Percentiles rank a stretch among this genome's conserved stretches.
Evolutionary conservation across 2,888 invertebrate genomes (phyloP).

Genomic region (Phortica okadai): DNA sequence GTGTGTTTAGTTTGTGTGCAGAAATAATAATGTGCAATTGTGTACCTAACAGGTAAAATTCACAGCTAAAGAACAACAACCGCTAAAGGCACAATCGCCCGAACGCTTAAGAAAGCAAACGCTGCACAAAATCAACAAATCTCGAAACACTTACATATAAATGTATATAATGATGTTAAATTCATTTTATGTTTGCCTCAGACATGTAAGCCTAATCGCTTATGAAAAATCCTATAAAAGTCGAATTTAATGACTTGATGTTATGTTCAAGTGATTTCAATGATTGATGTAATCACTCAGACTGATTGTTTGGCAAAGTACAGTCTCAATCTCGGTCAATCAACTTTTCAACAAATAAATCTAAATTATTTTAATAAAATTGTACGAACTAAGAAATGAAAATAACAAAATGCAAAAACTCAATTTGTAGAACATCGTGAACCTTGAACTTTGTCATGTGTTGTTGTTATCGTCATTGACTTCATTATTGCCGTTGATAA

Average conservation of each 20-base stretch:
- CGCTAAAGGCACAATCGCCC: too few species aligned
- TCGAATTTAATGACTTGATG: background rate
- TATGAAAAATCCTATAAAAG: background rate
- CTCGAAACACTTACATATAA: background rate
- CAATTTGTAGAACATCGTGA: constrained; percentile 30
- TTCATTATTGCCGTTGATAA: background rate
- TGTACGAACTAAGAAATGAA: background rate
- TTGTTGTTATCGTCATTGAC: constrained; percentile 9
- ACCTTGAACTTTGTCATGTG: constrained; percentile 39
- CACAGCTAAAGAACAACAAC: too few species aligned
- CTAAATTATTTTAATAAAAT: too few species aligned
- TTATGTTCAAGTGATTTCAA: background rate
- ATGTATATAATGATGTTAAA: background rate
- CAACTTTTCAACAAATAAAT: background rate
- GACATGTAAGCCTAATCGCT: background rate
- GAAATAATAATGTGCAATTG: too few species aligned
- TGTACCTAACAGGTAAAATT: too few species aligned
- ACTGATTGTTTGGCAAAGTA: background rate
- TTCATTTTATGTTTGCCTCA: background rate
- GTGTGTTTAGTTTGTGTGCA: too few species aligned
- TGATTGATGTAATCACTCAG: background rate
- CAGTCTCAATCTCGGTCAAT: background rate
- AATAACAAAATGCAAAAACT: background rate
- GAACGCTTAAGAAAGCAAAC: too few species aligned
- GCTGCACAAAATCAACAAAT: background rate